Base-by-base conservation (phyloP, 1,140 invertebrate species). In the Belonocnema kinseyi region DNA sequence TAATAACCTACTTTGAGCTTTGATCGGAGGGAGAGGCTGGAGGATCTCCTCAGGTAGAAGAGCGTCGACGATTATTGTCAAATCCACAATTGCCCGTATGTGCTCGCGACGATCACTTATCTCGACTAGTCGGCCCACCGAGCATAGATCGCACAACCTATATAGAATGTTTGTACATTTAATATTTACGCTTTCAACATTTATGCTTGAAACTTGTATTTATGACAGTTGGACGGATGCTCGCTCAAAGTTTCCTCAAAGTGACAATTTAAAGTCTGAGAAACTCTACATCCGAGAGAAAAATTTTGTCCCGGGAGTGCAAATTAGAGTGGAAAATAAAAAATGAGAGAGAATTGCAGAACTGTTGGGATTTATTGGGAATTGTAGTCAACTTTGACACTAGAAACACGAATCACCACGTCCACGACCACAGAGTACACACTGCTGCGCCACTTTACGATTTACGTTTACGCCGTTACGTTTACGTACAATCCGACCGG, bases 81-180 rank as follows among this genome's bases (percentile, higher is more conserved):
- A 82, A 76, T 85, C 40, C 40, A 46, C 40, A 46, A 46, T 11
- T 84, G 75, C 78, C 77, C 58, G 74, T 61, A 50, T 54, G 61
- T 76, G 80, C 77, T 83, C 54, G 78, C 76, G 79, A 76, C 82
- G 82, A 85, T 85, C 83, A 84, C 83, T 84, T 78, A 80, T 80
- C 79, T 79, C 77, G 58, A 77, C 78, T 77, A 83, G 77, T 84
- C 83, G 83, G 79, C 81, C 75, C 81, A 82, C 79, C 75, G 83
- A 83, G 78, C 85, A 85, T 85, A 85, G 83, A 85, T 82, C 80
- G 83, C 79, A 77, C 73, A 83, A 83, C 85, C 77, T 80, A 83
- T 75, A 83, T 85, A 85, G 83, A 85, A 83, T 75, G 77, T 85
- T 78, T 80, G 77, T 83, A 83, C 83, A 83, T 74, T 46, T 46